Evolutionary conservation across 1,140 invertebrate genomes (phyloP), one percentile per base, ranked within the genome.

Genomic region (Bombus picipes): DNA sequence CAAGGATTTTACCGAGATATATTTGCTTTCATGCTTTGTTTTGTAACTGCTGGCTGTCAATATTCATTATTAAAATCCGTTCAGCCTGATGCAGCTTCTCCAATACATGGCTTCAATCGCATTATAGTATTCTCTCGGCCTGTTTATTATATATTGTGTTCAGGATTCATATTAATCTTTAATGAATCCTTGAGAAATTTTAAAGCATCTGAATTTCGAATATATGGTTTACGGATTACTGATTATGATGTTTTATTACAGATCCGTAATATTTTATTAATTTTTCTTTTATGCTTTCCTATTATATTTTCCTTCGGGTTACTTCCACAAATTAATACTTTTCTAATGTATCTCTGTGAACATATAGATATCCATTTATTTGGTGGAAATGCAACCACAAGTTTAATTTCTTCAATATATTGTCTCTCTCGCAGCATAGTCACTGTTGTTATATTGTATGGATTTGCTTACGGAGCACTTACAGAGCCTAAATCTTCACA

Each of bases 31-130:
- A 96, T 99, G 86, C 99, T 99, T 94, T 99, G 99, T 95, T 98
- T 99, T 90, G 98, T 99, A 39, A 98, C 99, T 71, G 99, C 99
- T 22, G 97, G 98, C 18, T 99, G 98, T 94, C 99, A 99, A 94
- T 99, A 99, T 94, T 99, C 99, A 1, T 95, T 99, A 73, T 95
- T 99, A 28, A 99, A 99, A 95, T 99, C 98, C 94, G 99, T 99
- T 8, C 99, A 99, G 93, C 99, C 99, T 3, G 99, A 99, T 95
- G 98, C 99, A 0, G 98, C 99, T 0, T 99, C 99, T 9, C 99
- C 99, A 0, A 99, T 99, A 28, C 99, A 99, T 95, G 99, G 99
- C 4, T 99, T 99, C 93, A 99, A 99, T 95, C 97, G 98, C 90
- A 97, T 99, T 81, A 98, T 99, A 39, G 97, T 98, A 43, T 99